A percentile compares a stretch with the other conserved stretches of the same genome.
Evolutionary conservation across 2,113 vertebrate species (phyloP).

Genomic region (Bubo blakistoni): DNA sequence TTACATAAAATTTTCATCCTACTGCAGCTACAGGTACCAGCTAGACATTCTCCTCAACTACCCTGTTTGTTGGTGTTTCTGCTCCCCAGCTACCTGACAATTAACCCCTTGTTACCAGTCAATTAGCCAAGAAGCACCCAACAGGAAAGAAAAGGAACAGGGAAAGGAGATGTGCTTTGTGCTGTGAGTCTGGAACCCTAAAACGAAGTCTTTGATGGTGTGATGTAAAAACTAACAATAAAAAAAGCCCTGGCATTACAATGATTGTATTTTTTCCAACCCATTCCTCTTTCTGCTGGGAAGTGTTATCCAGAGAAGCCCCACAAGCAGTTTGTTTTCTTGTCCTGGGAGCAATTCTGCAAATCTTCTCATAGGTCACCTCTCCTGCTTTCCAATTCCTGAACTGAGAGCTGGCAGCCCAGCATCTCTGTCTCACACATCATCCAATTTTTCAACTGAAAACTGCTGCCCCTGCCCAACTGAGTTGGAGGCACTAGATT

Average conservation of each 20-base stretch:
- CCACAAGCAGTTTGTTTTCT: neutral
- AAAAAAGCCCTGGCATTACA: accelerated
- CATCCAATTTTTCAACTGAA: neutral
- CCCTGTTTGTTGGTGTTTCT: neutral
- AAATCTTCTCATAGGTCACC: neutral
- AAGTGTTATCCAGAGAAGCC: neutral
- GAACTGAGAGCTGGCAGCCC: neutral
- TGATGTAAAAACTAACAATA: neutral
- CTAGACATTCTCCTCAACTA: neutral
- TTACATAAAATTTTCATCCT: neutral
- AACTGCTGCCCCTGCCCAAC: neutral
- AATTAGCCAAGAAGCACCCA: neutral
- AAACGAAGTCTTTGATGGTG: neutral
- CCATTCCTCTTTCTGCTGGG: neutral
- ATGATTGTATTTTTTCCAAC: neutral
- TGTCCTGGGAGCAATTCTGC: neutral
- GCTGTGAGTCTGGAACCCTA: neutral
- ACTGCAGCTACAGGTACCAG: neutral
- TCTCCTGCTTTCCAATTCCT: neutral
- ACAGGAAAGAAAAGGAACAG: neutral
- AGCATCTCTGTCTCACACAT: neutral
- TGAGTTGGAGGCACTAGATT: neutral
- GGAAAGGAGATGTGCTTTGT: neutral
- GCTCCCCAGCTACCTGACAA: neutral
- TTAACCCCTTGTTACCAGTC: neutral